Evolutionary conservation across 2,888 invertebrate genomes (phyloP).

Genomic region (Euzophera pinguis): DNA sequence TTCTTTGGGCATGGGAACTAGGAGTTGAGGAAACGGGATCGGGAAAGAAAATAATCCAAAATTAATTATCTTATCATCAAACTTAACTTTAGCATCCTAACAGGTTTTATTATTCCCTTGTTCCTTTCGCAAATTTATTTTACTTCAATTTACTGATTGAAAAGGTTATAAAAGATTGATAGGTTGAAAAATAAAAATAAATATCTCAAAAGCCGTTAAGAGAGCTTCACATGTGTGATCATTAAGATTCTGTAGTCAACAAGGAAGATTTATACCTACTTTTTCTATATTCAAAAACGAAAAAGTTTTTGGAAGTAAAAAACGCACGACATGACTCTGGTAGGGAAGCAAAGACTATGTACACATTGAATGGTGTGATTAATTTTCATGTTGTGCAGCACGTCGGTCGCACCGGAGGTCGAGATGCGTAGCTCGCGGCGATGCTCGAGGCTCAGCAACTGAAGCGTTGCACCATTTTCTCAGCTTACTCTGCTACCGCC

Average conservation of each 20-base stretch:
- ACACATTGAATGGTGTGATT: constrained; percentile 43
- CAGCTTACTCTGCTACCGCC: constrained; percentile 32
- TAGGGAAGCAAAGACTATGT: constrained; percentile 57
- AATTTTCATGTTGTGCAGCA: constrained; percentile 37
- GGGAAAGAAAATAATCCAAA: constrained; percentile 59
- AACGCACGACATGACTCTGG: constrained; percentile 60
- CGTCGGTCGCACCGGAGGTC: constrained; percentile 24
- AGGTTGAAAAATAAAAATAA: constrained; percentile 28
- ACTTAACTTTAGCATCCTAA: constrained; percentile 36
- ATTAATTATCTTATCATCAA: constrained; percentile 41
- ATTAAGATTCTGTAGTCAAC: too few species aligned
- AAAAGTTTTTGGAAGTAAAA: background rate
- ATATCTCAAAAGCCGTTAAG: constrained; percentile 53
- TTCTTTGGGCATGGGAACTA: constrained; percentile 98
- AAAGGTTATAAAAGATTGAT: constrained; percentile 9
- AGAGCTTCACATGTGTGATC: constrained; percentile 30
- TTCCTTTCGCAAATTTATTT: background rate
- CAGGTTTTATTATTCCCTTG: constrained; percentile 17
- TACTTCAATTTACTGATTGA: constrained; percentile 8
- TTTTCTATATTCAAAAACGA: too few species aligned
- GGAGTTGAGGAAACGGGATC: constrained; percentile 63
- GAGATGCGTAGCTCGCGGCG: constrained; percentile 25
- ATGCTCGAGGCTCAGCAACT: constrained; percentile 26
- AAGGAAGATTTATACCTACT: too few species aligned
- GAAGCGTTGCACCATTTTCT: constrained; percentile 33